A percentile compares a stretch with the other conserved stretches of the same genome.
Evolutionary conservation across 2,113 vertebrate species (phyloP).

Genomic region (Rallus limicola): DNA sequence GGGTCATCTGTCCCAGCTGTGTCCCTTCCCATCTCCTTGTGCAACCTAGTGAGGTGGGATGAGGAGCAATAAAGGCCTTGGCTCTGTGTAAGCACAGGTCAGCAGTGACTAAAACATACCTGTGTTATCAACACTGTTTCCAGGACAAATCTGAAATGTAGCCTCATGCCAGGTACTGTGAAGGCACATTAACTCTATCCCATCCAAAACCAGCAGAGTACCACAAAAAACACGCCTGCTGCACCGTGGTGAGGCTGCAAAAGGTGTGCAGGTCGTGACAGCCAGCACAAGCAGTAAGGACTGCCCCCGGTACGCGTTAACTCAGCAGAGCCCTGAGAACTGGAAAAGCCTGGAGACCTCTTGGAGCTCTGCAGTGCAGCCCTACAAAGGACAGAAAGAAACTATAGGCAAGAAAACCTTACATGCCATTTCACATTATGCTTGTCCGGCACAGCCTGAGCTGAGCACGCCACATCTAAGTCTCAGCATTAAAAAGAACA

Average conservation of each 20-base stretch:
- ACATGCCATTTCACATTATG: background rate
- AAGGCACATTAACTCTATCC: too few species aligned
- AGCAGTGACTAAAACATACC: too few species aligned
- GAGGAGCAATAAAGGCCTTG: too few species aligned
- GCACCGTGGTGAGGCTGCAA: background rate
- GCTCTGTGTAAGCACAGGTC: too few species aligned
- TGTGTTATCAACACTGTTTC: too few species aligned
- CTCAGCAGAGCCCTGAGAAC: background rate
- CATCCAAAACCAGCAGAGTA: background rate
- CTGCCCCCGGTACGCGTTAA: background rate
- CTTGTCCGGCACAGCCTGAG: background rate
- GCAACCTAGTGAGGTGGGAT: too few species aligned
- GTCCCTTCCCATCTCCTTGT: too few species aligned
- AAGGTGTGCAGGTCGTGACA: background rate
- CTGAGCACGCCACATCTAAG: background rate
- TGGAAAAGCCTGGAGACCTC: background rate
- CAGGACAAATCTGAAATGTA: too few species aligned
- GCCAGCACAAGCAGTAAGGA: background rate
- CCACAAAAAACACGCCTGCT: rapidly evolving
- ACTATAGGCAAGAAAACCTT: background rate
- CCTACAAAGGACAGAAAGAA: background rate
- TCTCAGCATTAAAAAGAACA: background rate
- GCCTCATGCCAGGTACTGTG: too few species aligned
- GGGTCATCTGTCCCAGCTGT: too few species aligned
- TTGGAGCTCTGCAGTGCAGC: background rate